phyloP scores from a whole-genome alignment of 2,888 invertebrate genomes.

The Tyria jacobaeae region DNA sequence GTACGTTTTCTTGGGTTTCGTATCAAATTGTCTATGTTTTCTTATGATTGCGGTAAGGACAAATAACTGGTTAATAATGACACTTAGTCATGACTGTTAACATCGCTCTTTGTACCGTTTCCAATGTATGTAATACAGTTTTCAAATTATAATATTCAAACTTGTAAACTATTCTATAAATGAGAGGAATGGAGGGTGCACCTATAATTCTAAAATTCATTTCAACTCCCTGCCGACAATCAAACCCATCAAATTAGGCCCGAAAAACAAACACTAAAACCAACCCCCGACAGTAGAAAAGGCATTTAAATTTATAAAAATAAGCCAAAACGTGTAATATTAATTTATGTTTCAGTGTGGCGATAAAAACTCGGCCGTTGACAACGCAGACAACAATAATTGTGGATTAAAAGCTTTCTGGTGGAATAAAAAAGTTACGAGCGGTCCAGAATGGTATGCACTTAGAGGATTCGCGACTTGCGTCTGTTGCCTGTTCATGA shows the following conservation, averaged over 20 bases:
- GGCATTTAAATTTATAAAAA: conserved; percentile 17
- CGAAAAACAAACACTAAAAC: conserved; percentile 15
- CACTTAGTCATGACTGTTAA: too few species aligned
- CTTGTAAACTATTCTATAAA: too few species aligned
- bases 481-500: conserved; percentile 25
- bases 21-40: too few species aligned
- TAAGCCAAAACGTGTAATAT: conserved; percentile 20
- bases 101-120: too few species aligned
- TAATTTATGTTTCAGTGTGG: conserved; percentile 29
- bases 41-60: too few species aligned
- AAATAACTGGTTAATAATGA: too few species aligned
- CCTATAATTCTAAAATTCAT: not conserved
- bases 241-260: not conserved
- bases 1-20: too few species aligned
- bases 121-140: too few species aligned
- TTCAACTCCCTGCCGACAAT: not conserved
- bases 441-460: conserved; percentile 28
- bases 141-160: too few species aligned
- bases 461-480: conserved; percentile 27
- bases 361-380: conserved; percentile 33
- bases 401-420: conserved; percentile 45
- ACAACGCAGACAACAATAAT: conserved; percentile 30
- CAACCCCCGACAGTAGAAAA: conserved; percentile 10
- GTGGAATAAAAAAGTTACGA: conserved; percentile 41
- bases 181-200: too few species aligned